Evolutionary conservation across 2,888 invertebrate genomes (phyloP).

Genomic region (Agrilus biguttatus): DNA sequence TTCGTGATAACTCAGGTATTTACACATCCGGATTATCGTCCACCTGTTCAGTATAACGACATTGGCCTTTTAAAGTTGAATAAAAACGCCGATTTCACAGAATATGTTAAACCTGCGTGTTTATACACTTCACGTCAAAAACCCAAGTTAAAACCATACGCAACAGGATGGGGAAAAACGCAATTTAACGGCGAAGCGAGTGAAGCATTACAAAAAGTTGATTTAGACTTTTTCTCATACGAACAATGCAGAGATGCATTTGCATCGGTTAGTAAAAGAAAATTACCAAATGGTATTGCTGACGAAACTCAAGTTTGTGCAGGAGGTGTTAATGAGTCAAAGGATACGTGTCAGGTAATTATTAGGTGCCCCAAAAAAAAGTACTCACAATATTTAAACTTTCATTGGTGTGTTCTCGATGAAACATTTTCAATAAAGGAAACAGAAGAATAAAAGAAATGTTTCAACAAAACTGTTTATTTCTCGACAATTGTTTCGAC

Average conservation of each 20-base stretch:
- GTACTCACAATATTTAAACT: neutral
- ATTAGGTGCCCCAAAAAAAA: no score
- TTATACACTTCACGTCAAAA: constrained; percentile 14
- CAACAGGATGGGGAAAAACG: constrained; percentile 15
- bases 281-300: constrained; percentile 11
- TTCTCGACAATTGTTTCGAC: no score
- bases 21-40: constrained; percentile 27
- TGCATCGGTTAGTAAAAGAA: neutral
- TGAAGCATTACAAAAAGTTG: constrained; percentile 12
- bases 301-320: constrained; percentile 16
- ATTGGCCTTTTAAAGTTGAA: constrained; percentile 31
- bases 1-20: constrained; percentile 17
- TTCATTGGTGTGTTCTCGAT: no score
- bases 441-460: no score
- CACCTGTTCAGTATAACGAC: constrained; percentile 30
- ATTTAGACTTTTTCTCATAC: constrained; percentile 8
- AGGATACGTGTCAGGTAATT: constrained; percentile 18
- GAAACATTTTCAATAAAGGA: no score
- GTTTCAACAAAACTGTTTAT: no score
- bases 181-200: constrained; percentile 9
- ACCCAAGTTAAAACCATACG: constrained; percentile 4
- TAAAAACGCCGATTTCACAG: constrained; percentile 20
- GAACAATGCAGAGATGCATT: constrained; percentile 9
- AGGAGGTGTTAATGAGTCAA: constrained; percentile 9
- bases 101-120: constrained; percentile 31